Base-by-base conservation (phyloP, 2,797 vertebrate species). In the Ctenopoma kingsleyae region DNA sequence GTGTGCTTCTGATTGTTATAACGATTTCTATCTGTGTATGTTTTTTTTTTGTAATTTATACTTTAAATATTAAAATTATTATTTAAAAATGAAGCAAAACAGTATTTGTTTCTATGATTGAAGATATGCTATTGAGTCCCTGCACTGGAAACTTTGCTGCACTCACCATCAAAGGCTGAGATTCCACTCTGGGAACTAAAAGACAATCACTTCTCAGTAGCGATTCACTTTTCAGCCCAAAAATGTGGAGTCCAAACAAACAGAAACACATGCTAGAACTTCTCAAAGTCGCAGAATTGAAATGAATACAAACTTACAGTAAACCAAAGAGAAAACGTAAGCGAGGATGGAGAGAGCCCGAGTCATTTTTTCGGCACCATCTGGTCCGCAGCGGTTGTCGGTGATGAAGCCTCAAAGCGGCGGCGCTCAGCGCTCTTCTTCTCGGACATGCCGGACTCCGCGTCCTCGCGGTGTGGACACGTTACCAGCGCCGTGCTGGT, bases 351-450 rank as follows among this genome's bases (percentile, higher is more conserved):
- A 53, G 15, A 93, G 78, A 78, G 67, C 75, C 65, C 83, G 84
- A 75, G 71, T 92, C 95, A 95, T 94, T 59, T 78, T 89, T 43
- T 76, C 80, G 57, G 69, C 79, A 88, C 60, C 86, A 88, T 88
- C 77, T 73, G 82, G 51, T 91, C 84, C 57, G 55, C 65, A 35
- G 61, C 58, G 71, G 68, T 68, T 36, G 44, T 64, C 72, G 4
- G 65, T 59, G 46, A 59, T 41, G 71, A 86, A 80, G 71, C 67
- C 71, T 82, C 66, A 70, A 32, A 74, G 84, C 71, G 71, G 76
- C 59, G 52, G 56, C 44, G 67, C 65, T 44, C 59, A 41, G 63
- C 59, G 74, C 73, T 76, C 71, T 61, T 66, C 78, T 76, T 51
- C 63, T 72, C 50, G 79, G 68, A 75, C 89, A 91, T 89, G 44